These are phyloP conservation scores for Yponomeuta cagnagella DNA, from an alignment of 2,888 invertebrate species.

Conservation along the genomic window DNA sequence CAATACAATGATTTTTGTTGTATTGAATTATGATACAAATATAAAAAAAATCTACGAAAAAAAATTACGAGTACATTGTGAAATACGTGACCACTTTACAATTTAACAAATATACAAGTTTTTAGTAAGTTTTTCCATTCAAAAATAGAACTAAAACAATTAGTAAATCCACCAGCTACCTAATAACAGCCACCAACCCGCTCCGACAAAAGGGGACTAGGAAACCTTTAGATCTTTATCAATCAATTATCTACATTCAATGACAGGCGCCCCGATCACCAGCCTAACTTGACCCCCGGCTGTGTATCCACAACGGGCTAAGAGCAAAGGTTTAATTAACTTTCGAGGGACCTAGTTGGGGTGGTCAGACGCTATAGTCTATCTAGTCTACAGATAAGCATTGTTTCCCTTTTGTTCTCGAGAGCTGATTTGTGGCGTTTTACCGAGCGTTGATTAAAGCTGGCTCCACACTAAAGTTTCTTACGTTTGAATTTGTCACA, in stretches of 20 bases:
- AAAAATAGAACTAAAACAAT: neutral
- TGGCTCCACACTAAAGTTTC: neutral
- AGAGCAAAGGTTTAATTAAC: conserved; percentile 4
- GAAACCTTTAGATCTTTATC: conserved; percentile 13
- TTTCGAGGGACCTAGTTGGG: neutral
- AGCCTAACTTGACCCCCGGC: neutral
- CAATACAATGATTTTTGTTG: too few relatives aligned
- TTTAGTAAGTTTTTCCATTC: too few relatives aligned
- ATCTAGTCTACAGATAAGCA: neutral
- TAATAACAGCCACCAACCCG: neutral
- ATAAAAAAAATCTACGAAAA: too few relatives aligned
- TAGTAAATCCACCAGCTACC: neutral
- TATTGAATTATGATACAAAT: too few relatives aligned
- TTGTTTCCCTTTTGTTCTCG: conserved; percentile 14
- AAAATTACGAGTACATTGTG: too few relatives aligned
- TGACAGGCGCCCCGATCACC: conserved; percentile 6
- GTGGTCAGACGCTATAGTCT: neutral
- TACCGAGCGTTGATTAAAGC: neutral
- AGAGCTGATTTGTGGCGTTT: conserved; percentile 11
- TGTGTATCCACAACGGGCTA: neutral
- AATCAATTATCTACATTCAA: conserved; percentile 13
- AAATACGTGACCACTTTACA: too few relatives aligned
- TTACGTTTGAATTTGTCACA: too few relatives aligned
- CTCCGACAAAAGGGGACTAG: conserved; percentile 6
- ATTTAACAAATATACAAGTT: too few relatives aligned